Conservation (phyloP, 2,888 invertebrate genomes). For the Cataglyphis altisquamis region DNA sequence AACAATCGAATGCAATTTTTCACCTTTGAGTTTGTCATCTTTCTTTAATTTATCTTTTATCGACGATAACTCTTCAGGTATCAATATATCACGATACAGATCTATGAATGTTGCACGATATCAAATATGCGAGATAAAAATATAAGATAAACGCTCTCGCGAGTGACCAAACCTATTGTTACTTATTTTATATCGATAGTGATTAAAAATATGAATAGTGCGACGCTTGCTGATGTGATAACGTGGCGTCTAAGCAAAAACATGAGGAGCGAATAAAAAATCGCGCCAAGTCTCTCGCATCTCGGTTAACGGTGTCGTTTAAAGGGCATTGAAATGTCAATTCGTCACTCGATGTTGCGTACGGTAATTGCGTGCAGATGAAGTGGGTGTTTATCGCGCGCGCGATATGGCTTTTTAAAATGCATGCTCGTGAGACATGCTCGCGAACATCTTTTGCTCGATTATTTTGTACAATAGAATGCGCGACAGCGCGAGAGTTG, state of each 20-base stretch:
- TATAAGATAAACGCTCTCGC: not conserved
- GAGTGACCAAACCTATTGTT: conserved; percentile 13
- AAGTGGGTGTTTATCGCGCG: conserved; percentile 44
- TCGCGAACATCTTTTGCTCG: conserved; percentile 28
- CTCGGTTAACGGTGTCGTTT: conserved; percentile 33
- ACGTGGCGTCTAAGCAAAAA: not conserved
- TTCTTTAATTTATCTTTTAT: not conserved
- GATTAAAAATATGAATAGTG: conserved; percentile 31
- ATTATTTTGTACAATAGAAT: not conserved
- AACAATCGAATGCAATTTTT: not conserved
- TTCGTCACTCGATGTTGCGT: conserved; percentile 45
- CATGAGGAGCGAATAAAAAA: conserved; percentile 7
- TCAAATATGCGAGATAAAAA: conserved; percentile 13
- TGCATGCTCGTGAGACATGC: not conserved
- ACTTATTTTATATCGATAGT: conserved; percentile 24
- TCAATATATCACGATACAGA: not conserved
- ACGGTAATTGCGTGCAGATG: conserved; percentile 44
- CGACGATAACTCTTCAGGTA: not conserved
- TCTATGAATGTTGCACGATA: not conserved
- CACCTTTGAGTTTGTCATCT: not conserved
- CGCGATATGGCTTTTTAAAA: conserved; percentile 18
- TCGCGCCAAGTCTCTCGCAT: not conserved
- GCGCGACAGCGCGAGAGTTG: conserved; percentile 15
- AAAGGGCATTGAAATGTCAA: conserved; percentile 55
- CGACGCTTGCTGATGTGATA: not conserved